Percentiles rank a stretch among this genome's conserved stretches.
These are phyloP conservation scores for Alloscopus bannaensis DNA, from an alignment of 2,888 invertebrate genomes.

Conservation along the genomic window DNA sequence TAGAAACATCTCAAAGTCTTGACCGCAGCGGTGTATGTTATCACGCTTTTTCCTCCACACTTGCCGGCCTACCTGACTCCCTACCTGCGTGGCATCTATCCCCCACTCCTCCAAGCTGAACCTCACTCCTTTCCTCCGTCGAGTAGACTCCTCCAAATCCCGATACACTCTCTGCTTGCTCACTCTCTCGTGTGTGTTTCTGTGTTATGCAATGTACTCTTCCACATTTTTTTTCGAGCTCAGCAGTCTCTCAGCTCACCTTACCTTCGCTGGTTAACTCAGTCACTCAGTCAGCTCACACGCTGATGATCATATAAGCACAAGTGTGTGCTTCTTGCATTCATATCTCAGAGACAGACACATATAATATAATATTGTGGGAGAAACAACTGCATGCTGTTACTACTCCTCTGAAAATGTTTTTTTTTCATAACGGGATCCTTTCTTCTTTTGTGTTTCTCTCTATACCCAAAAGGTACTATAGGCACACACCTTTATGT, in stretches of 20 bases:
- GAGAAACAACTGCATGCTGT: conserved; percentile 10
- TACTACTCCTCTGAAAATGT: not conserved
- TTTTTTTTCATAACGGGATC: conserved; percentile 56
- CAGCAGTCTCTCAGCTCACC: conserved; percentile 15
- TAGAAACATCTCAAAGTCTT: not conserved
- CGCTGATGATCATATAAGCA: conserved; percentile 15
- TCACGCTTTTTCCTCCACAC: not conserved
- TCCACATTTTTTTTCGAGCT: conserved; percentile 29
- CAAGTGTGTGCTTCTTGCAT: conserved; percentile 32
- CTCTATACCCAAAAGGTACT: no score
- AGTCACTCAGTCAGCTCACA: conserved; percentile 47
- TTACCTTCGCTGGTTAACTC: conserved; percentile 13
- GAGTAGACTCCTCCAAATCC: not conserved
- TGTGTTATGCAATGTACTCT: conserved; percentile 34
- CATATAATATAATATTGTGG: conserved; percentile 35
- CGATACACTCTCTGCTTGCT: not conserved
- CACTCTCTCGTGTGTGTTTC: not conserved
- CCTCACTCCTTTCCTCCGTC: not conserved
- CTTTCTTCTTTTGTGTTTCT: conserved; percentile 33
- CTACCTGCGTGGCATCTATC: conserved; percentile 47
- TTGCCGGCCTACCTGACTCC: conserved; percentile 30
- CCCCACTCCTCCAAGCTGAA: conserved; percentile 8
- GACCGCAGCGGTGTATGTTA: not conserved
- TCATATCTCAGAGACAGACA: conserved; percentile 40
- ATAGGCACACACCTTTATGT: no score